A percentile compares a stretch with the other conserved stretches of the same genome.
Evolutionary conservation across 2,888 invertebrate genomes (phyloP).

Genomic region (Melieria crassipennis): DNA sequence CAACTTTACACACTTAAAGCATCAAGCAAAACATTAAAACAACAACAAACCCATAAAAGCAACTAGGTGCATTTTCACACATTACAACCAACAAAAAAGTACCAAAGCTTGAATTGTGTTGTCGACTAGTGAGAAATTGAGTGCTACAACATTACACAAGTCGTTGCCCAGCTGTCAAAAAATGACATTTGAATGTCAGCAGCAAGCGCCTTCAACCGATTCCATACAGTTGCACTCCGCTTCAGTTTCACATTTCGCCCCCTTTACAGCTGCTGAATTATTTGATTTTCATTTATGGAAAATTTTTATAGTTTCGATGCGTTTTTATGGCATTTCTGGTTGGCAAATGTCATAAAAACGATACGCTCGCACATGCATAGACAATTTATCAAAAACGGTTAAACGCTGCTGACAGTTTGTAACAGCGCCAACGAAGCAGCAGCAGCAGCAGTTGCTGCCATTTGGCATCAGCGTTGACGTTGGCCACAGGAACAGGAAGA

Average conservation of each 20-base stretch:
- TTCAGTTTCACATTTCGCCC: no score
- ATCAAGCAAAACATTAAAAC: background rate
- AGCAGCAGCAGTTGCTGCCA: no score
- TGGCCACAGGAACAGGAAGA: no score
- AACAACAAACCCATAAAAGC: conserved; percentile 7
- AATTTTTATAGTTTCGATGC: conserved; percentile 39
- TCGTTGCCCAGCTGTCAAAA: background rate
- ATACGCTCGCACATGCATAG: conserved; percentile 18
- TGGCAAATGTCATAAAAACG: conserved; percentile 22
- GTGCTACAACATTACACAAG: background rate
- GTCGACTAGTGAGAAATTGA: background rate
- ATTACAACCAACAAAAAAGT: conserved; percentile 7
- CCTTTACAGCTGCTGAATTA: conserved; percentile 11
- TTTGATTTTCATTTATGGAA: conserved; percentile 37
- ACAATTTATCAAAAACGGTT: conserved; percentile 29
- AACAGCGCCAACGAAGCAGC: conserved; percentile 11
- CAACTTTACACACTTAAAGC: conserved; percentile 12
- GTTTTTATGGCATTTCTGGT: conserved; percentile 53
- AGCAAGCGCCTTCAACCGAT: background rate
- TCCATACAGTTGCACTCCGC: no score
- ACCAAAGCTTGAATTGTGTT: no score
- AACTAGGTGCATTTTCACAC: conserved; percentile 10
- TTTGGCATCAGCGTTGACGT: no score
- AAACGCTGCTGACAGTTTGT: conserved; percentile 22
- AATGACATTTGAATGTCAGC: conserved; percentile 6